Evolutionary conservation across 1,140 invertebrate species (phyloP), one percentile per base, ranked within the genome.

Genomic region (Pentalonia nigronervosa): DNA sequence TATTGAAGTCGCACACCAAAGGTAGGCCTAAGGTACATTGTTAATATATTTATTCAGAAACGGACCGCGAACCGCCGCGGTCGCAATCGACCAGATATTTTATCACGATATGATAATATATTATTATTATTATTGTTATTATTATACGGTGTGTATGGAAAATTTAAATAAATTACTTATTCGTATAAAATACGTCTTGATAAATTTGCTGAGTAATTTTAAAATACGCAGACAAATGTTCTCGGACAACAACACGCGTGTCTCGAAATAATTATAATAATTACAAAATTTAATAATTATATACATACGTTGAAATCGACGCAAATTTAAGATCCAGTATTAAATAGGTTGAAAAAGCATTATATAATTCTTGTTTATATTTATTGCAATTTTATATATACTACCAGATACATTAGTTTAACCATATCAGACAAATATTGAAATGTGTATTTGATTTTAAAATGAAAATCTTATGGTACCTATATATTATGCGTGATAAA

Each of bases 261-360:
- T 67, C 60, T 67, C 60, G 4, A n/a, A 87, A 87, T 87, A 87
- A 87, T 87, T 45, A 25, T 47, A 87, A 87, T 87, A 30, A 41
- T 41, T 41, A 41, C 23, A 23, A 21, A 36, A 41, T 45, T 34
- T 36, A 83, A 83, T 56, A 56, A 56, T 56, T 56, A 25, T 56
- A 56, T 67, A n/a, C 30, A 6, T n/a, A 67, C 11, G 6, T 81
- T 14, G n/a, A 81, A 81, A 81, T 36, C 17, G 11, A 9, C 17
- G 83, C 21, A 45, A 25, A 41, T 84, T 84, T 41, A 11, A 84
- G 30, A 67, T 67, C 60, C 60, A n/a, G 30, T 67, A 67, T 67
- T 67, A 67, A n/a, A 67, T 67, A 67, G 60, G 60, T 67, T 67
- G 30, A n/a, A 67, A 56, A 67, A 67, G n/a, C 60, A n/a, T 67